phyloP scores from a whole-genome alignment of 2,888 invertebrate species.

The Melinaea marsaeus region DNA sequence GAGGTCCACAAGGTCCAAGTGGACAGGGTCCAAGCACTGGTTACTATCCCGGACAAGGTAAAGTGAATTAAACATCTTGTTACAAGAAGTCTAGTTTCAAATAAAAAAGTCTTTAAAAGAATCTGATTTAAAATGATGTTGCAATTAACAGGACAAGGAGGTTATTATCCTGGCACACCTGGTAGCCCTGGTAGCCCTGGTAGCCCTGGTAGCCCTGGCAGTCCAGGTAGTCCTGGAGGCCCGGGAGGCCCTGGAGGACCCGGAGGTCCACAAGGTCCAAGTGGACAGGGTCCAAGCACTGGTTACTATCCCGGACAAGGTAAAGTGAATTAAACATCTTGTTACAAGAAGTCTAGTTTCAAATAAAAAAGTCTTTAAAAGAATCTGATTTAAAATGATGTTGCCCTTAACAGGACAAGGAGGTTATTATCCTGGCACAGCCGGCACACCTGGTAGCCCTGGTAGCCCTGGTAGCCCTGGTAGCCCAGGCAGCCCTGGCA shows the following conservation, averaged over 20 bases:
- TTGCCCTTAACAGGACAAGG: constrained; percentile 18
- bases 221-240: constrained; percentile 30
- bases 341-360: not conserved
- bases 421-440: constrained; percentile 57
- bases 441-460: constrained; percentile 13
- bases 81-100: not conserved
- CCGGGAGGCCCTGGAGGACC: constrained; percentile 42
- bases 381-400: not conserved
- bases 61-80: not conserved
- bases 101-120: constrained; percentile 3
- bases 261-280: constrained; percentile 8
- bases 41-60: constrained; percentile 22
- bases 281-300: too few species aligned
- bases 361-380: not conserved
- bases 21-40: too few species aligned
- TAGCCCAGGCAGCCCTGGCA: constrained; percentile 32
- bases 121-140: not conserved
- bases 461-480: constrained; percentile 36
- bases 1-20: constrained; percentile 8
- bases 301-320: too few species aligned
- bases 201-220: constrained; percentile 40
- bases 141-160: constrained; percentile 38
- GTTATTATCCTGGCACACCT: constrained; percentile 53
- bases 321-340: constrained; percentile 20
- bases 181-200: constrained; percentile 32